phyloP scores from a whole-genome alignment of 2,888 invertebrate species.

The Yponomeuta evonymella region DNA sequence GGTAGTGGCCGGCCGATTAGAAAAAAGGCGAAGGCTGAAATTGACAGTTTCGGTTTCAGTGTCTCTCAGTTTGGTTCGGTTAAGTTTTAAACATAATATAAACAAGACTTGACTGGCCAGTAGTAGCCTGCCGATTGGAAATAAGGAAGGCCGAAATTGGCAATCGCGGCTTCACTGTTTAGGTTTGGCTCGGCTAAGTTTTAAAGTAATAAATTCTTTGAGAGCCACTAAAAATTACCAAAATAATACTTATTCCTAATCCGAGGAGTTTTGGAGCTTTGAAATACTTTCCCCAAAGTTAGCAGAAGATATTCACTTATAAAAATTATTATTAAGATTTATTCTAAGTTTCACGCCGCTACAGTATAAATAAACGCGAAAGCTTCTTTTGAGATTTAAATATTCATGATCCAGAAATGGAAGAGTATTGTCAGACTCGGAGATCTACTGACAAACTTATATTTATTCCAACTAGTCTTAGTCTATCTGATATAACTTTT shows the following conservation, averaged over 20 bases:
- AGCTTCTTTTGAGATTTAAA: constrained; percentile 13
- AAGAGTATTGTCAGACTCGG: background rate
- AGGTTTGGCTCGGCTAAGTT: background rate
- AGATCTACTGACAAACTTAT: constrained; percentile 2
- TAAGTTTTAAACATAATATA: no score
- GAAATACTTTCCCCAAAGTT: background rate
- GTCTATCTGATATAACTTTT: background rate
- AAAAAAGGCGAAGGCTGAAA: no score
- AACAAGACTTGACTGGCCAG: background rate
- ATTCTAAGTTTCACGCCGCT: constrained; percentile 1
- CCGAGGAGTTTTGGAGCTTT: constrained; percentile 1
- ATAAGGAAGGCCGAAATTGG: background rate
- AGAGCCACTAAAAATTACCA: background rate
- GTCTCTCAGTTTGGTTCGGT: no score
- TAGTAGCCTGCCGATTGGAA: background rate
- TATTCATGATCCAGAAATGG: constrained; percentile 14
- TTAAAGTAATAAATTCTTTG: background rate
- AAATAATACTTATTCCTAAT: background rate
- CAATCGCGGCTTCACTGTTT: no score
- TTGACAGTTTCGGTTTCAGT: no score
- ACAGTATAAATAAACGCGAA: constrained; percentile 3
- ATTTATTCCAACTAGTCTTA: background rate
- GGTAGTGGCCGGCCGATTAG: no score
- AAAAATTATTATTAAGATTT: constrained; percentile 5
- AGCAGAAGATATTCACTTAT: background rate